phyloP scores from a whole-genome alignment of 2,888 invertebrate species.

The Brenthis daphne region DNA sequence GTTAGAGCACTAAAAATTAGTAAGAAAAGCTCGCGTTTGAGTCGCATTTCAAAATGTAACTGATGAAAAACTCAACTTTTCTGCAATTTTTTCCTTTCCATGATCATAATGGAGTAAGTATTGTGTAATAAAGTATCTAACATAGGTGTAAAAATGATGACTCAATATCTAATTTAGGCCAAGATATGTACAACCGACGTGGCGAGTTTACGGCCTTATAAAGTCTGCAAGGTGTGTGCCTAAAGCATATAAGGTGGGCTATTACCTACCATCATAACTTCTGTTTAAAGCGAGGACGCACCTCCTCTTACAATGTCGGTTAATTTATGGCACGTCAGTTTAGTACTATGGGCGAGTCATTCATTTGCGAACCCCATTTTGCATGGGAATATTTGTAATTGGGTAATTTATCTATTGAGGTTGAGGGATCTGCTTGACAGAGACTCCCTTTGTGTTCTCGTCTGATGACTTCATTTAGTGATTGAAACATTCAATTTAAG shows the following conservation, averaged over 20 bases:
- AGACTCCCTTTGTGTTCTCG: slow-evolving; percentile 30
- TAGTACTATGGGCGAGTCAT: slow-evolving; percentile 54
- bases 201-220: slow-evolving; percentile 66
- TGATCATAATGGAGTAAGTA: neutral
- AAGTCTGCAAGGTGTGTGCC: slow-evolving; percentile 55
- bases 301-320: slow-evolving; percentile 57
- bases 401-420: slow-evolving; percentile 44
- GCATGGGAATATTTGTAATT: slow-evolving; percentile 46
- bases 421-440: slow-evolving; percentile 36
- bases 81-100: no score
- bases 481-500: slow-evolving; percentile 29
- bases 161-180: slow-evolving; percentile 56
- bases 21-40: no score
- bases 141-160: slow-evolving; percentile 43
- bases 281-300: slow-evolving; percentile 61
- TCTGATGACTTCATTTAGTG: slow-evolving; percentile 36
- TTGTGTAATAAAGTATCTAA: neutral
- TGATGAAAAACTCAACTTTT: no score
- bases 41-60: no score
- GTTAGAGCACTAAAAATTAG: no score
- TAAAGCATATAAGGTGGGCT: slow-evolving; percentile 52
- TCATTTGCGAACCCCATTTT: slow-evolving; percentile 42
- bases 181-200: slow-evolving; percentile 45
- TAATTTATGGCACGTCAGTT: slow-evolving; percentile 63
- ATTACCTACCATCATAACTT: slow-evolving; percentile 74